Evolutionary conservation across 2,888 invertebrate genomes (phyloP), one percentile per base, ranked within the genome.

Genomic region (Ectemnius lituratus): DNA sequence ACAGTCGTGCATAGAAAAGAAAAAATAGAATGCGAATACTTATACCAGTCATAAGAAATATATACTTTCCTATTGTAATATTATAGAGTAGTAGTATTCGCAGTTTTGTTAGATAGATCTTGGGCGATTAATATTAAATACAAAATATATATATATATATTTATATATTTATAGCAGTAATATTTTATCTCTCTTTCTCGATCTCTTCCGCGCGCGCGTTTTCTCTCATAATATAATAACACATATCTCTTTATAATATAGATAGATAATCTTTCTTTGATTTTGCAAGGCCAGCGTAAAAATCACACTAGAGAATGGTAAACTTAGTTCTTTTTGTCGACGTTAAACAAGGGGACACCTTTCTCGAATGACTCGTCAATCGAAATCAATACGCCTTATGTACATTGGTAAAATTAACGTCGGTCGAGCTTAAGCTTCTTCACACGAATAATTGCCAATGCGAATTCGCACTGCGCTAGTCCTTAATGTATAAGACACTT

Each of bases 251-350:
- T 75, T 82, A 80, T 79, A 76, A 84, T 81, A 52, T 52, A 52
- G 52, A 85, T 81, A 85, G 81, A 84, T 85, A 84, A 80, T 84
- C 78, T 86, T 86, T 88, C 87, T 89, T 90, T 88, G 88, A 89
- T 89, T 89, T 88, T 86, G 84, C 88, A 90, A 90, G 90, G 90
- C 90, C 89, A 89, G 88, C 87, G 86, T 89, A 89, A 84, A 89
- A 90, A 89, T 90, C 90, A 88, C 89, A 89, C 88, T 86, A 88
- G 87, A 88, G 73, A 85, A 81, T 88, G 83, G 83, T 88, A 84
- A 86, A 87, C 82, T 84, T 83, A 86, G 82, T 82, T 83, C 84
- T 82, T 70, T 63, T 67, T 61, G 46, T 75, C 81, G 71, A 73
- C 56, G 75, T 77, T 79, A 73, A 75, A 80, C 64, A 72, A 81